Evolutionary conservation across 2,888 invertebrate genomes (phyloP), one percentile per base, ranked within the genome.

Genomic region (Cryptus viduatorius): DNA sequence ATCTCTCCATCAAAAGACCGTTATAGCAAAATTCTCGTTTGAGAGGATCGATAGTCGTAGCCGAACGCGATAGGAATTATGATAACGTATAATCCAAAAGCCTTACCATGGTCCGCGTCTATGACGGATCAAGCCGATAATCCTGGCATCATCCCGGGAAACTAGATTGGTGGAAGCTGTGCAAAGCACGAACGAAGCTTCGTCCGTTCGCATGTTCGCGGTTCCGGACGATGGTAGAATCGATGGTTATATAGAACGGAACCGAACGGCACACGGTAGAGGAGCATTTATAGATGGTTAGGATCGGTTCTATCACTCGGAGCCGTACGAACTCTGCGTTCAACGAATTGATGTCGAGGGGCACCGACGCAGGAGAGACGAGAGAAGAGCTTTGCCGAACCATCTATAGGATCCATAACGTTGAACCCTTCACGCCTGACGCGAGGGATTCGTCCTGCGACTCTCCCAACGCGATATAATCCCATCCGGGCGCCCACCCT

Each of bases 21-120:
- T 42, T 16, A 14, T 46, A 46, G 24, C 12, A 56, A 19, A 56
- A 24, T 4, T 3, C 56, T 10, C 0, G 24, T 10, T 56, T 3
- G 16, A 10, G 24, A 19, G 19, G 56, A 56, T 56, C 56, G 24
- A 56, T 56, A 24, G 19, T 37, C 19, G 10, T 56, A 56, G 56
- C 10, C 16, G 10, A 19, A 56, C 56, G 24, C 19, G 10, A 56
- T 8, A 10, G 56, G 24, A 24, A 10, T 19, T n/a, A 16, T 16
- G 53, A 19, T n/a, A 53, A 19, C 7, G 24, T 10, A 56, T 10
- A 56, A 56, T 56, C 56, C 16, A 19, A 42, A 65, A 64, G 56
- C 82, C 87, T 84, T 89, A 88, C 88, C 89, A 86, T 65, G 59
- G 31, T 79, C 29, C 76, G 80, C 79, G 82, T 81, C 78, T 80